phyloP scores from a whole-genome alignment of 2,113 vertebrate genomes.

The Cyanoramphus novaezelandiae region DNA sequence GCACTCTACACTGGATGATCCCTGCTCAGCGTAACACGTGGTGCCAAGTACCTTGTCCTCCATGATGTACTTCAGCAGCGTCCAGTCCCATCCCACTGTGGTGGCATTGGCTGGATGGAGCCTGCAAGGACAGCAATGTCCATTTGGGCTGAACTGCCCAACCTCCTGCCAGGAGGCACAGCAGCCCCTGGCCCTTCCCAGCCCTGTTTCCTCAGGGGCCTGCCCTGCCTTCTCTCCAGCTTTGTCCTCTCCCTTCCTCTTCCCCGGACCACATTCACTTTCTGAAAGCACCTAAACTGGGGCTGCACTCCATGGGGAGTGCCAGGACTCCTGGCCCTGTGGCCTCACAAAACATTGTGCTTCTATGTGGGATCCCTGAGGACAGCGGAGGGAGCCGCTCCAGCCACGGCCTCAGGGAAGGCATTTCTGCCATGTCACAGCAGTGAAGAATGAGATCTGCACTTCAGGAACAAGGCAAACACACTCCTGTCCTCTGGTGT shows the following conservation, averaged over 20 bases:
- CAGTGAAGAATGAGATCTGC: neutral
- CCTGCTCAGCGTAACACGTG: rapidly evolving
- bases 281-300: neutral
- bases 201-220: neutral
- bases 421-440: neutral
- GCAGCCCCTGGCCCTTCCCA: neutral
- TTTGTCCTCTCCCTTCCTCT: neutral
- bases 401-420: neutral
- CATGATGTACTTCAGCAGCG: constrained; percentile 81
- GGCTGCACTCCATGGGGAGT: neutral
- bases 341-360: neutral
- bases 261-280: neutral
- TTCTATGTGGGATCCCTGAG: neutral
- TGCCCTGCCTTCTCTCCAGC: neutral
- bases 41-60: constrained; percentile 78
- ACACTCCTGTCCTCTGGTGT: neutral
- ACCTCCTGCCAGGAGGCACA: rapidly evolving
- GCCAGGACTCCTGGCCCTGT: neutral
- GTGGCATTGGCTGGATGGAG: constrained; percentile 81
- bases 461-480: neutral
- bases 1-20: rapidly evolving
- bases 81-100: constrained; percentile 90
- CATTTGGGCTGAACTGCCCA: neutral
- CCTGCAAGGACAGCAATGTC: constrained; percentile 73
- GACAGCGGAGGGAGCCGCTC: rapidly evolving